Conservation (phyloP, 2,113 vertebrate species). For the Neotragus pygmaeus region DNA sequence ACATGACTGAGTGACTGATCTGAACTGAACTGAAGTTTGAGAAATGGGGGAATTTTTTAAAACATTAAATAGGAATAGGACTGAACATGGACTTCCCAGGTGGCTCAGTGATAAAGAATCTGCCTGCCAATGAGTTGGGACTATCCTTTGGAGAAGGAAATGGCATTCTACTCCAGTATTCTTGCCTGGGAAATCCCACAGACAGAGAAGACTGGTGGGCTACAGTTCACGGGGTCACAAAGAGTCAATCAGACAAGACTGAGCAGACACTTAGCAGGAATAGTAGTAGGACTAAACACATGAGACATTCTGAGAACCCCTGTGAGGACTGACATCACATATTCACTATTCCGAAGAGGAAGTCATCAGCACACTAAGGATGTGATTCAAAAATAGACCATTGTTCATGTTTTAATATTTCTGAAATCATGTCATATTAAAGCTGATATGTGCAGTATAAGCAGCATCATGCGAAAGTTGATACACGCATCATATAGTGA, state of each 20-base stretch:
- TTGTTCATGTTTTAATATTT: not conserved
- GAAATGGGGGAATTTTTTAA: not conserved
- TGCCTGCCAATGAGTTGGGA: not conserved
- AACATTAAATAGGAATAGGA: not conserved
- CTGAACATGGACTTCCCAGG: not conserved
- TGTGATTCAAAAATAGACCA: not conserved
- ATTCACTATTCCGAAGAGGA: not conserved
- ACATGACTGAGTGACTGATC: fast-evolving
- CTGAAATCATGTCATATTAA: not conserved
- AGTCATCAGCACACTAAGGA: not conserved
- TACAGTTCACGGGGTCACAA: not conserved
- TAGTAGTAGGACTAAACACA: not conserved
- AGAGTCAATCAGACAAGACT: not conserved
- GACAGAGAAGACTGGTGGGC: not conserved
- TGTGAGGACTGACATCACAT: not conserved
- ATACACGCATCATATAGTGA: not conserved
- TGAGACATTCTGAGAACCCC: not conserved
- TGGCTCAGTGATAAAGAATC: not conserved
- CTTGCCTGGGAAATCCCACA: not conserved
- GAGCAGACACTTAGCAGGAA: not conserved
- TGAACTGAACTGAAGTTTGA: not conserved
- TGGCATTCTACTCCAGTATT: not conserved
- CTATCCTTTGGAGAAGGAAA: not conserved
- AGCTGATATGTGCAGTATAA: not conserved
- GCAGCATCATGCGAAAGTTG: not conserved